Evolutionary conservation across 1,140 invertebrate species (phyloP), one percentile per base, ranked within the genome.

Genomic region (Camponotus vicinus): DNA sequence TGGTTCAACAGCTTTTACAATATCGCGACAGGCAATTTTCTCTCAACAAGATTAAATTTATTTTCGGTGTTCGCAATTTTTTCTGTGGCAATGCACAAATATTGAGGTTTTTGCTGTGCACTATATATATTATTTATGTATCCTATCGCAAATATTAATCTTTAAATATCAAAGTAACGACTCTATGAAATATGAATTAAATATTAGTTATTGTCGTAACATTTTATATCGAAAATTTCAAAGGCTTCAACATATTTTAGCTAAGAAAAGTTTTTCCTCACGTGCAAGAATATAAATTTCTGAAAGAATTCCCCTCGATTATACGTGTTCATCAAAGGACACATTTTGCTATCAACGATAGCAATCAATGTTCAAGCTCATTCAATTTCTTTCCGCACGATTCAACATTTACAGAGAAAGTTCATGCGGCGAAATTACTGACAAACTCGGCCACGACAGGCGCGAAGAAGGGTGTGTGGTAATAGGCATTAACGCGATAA

Each of bases 401-500:
- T 18, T 82, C n/a, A 6, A 57, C 49, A 49, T 73, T 61, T 18
- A 61, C 59, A 55, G n/a, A 6, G 7, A 71, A 86, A 77, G 34
- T 34, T 45, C 27, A 32, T 40, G 55, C 40, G 85, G 89, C 63
- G 42, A 86, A 79, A 77, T 86, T 63, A 67, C 52, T 70, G 70
- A 85, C 69, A 42, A 84, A 15, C 66, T 49, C 67, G 76, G 21
- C 21, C 2, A 37, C 21, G 77, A 57, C 57, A 59, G 70, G 57
- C 40, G 73, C 79, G 64, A 71, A 49, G 85, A 67, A 83, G 85
- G 37, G 64, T 66, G 66, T 66, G 49, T 80, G 86, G 86, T 94
- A 93, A 94, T 93, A 89, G 89, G 91, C 88, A 94, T 94, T 94
- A 94, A 93, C 91, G 90, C 91, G 91, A 94, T 93, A 94, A 90